These are phyloP conservation scores for Acleris sparsana DNA, from an alignment of 2,888 invertebrate species.

Conservation along the genomic window DNA sequence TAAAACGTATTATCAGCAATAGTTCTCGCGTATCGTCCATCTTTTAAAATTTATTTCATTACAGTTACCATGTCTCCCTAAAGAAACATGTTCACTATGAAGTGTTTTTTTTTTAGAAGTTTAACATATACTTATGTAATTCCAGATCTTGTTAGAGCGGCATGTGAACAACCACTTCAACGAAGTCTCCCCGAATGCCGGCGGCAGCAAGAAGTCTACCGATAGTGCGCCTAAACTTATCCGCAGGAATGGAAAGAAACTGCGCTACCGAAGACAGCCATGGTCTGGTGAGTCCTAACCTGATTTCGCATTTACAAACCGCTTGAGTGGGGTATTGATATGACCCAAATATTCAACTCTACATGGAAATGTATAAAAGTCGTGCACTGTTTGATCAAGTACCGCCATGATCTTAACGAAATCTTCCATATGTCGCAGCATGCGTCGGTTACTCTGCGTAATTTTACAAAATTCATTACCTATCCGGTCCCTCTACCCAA, in stretches of 20 bases:
- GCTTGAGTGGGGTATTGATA: too few relatives aligned
- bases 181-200: slow-evolving; percentile 83
- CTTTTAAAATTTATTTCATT: background rate
- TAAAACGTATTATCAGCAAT: too few relatives aligned
- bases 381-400: too few relatives aligned
- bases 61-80: slow-evolving; percentile 9
- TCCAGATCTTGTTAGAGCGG: slow-evolving; percentile 91
- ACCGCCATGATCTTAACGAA: too few relatives aligned
- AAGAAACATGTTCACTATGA: slow-evolving; percentile 5
- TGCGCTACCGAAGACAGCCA: slow-evolving; percentile 93
- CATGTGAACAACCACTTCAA: slow-evolving; percentile 97
- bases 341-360: too few relatives aligned
- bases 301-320: background rate
- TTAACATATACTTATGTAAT: slow-evolving; percentile 43
- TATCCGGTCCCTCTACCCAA: too few relatives aligned
- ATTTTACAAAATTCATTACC: too few relatives aligned
- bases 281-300: slow-evolving; percentile 89
- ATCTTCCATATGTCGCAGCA: too few relatives aligned
- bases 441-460: too few relatives aligned
- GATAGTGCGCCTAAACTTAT: slow-evolving; percentile 90
- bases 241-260: slow-evolving; percentile 93
- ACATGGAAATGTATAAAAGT: too few relatives aligned
- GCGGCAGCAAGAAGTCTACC: slow-evolving; percentile 86
- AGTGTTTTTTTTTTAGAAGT: background rate
- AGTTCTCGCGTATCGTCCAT: too few relatives aligned